These are phyloP conservation scores for Wasmannia auropunctata DNA, from an alignment of 1,140 invertebrate genomes.

Conservation along the genomic window DNA sequence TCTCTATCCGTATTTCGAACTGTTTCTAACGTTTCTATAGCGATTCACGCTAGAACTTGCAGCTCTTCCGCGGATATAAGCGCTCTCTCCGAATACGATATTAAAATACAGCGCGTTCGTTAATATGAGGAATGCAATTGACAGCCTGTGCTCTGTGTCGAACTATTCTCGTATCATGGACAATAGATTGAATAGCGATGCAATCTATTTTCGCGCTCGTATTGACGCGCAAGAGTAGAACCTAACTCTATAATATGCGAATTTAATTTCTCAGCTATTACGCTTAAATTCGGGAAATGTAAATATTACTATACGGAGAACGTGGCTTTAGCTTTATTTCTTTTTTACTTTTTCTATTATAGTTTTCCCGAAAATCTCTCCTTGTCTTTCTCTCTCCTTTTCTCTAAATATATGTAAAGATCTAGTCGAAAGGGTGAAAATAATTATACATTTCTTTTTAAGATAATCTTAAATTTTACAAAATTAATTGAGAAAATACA, in stretches of 20 bases:
- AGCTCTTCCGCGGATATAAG: neutral
- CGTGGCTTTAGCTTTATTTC: neutral
- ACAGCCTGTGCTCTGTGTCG: neutral
- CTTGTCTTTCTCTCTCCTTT: no score
- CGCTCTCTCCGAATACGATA: neutral
- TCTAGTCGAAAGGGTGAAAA: no score
- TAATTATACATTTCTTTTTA: no score
- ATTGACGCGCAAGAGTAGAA: slow-evolving; percentile 1
- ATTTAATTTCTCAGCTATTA: neutral
- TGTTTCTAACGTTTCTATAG: neutral
- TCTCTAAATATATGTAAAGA: neutral
- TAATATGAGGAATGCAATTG: slow-evolving; percentile 30
- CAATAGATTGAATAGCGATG: slow-evolving; percentile 4
- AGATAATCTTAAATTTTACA: no score
- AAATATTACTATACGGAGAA: neutral
- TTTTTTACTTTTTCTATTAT: neutral
- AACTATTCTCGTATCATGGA: slow-evolving; percentile 14
- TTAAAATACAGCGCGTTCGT: slow-evolving; percentile 16
- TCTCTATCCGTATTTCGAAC: slow-evolving; percentile 1
- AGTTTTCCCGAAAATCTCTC: neutral
- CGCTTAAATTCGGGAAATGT: neutral
- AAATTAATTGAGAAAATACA: no score
- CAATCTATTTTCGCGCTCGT: neutral
- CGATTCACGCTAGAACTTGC: no score
- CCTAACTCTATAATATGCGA: neutral